Evolutionary conservation across 2,113 vertebrate species (phyloP).

Genomic region (Hippocampus zosterae): DNA sequence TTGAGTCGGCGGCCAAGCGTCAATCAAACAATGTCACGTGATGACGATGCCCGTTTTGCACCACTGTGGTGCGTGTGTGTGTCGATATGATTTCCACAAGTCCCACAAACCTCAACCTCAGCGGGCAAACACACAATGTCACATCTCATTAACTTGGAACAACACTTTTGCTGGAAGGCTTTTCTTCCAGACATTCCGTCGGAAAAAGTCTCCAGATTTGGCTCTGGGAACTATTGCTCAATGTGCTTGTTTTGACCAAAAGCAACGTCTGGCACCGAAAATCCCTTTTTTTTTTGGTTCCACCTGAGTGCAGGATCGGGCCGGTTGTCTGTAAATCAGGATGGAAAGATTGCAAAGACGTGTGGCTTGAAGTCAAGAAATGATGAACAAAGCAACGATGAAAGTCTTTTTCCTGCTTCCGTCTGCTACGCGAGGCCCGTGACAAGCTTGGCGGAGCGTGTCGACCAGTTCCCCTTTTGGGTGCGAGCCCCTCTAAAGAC

Average conservation of each 20-base stretch:
- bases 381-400: slow-evolving; percentile 4
- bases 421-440: slow-evolving; percentile 14
- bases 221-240: slow-evolving; percentile 49
- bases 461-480: slow-evolving; percentile 30
- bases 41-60: slow-evolving; percentile 20
- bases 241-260: slow-evolving; percentile 30
- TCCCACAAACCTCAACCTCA: slow-evolving; percentile 33
- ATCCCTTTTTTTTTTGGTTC: slow-evolving; percentile 22
- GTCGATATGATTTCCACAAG: slow-evolving; percentile 12
- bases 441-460: slow-evolving; percentile 42
- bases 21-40: slow-evolving; percentile 40
- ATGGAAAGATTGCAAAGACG: slow-evolving; percentile 4
- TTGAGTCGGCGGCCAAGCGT: slow-evolving; percentile 16
- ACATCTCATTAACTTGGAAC: slow-evolving; percentile 44
- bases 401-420: slow-evolving; percentile 13
- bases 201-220: slow-evolving; percentile 42
- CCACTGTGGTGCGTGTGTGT: neutral
- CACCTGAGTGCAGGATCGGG: slow-evolving; percentile 29
- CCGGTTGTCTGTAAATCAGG: slow-evolving; percentile 11
- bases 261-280: slow-evolving; percentile 33
- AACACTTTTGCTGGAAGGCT: slow-evolving; percentile 28
- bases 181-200: slow-evolving; percentile 19
- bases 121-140: slow-evolving; percentile 37
- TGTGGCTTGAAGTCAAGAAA: slow-evolving; percentile 18
- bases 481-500: slow-evolving; percentile 39